Percentiles rank a stretch among this genome's conserved stretches.
Conservation (phyloP, 2,113 vertebrate species). For the Emydocephalus ijimae region DNA sequence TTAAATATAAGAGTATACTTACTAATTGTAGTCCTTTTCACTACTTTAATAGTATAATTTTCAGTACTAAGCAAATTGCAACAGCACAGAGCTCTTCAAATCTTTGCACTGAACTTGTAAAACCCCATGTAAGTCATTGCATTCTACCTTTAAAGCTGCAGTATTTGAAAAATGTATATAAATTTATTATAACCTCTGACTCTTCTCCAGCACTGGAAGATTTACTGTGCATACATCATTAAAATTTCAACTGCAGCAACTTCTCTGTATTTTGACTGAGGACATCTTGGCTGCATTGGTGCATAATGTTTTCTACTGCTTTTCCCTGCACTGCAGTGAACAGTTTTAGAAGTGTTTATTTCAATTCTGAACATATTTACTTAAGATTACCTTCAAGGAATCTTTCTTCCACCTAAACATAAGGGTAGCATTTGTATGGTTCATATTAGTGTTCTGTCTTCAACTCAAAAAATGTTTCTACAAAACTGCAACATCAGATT, state of each 20-base stretch:
- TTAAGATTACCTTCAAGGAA: background rate
- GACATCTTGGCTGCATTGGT: background rate
- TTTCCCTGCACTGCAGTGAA: background rate
- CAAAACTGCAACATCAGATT: background rate
- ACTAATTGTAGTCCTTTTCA: background rate
- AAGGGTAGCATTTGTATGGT: background rate
- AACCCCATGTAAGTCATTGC: background rate
- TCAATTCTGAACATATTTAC: background rate
- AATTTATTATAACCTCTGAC: background rate
- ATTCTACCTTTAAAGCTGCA: background rate
- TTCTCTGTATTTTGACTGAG: background rate
- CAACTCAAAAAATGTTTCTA: background rate
- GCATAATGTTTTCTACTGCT: background rate
- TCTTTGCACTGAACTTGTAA: fast-evolving
- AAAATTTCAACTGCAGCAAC: background rate
- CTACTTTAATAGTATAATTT: background rate
- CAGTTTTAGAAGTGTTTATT: background rate
- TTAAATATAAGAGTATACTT: background rate
- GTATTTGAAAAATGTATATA: background rate
- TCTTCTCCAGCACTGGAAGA: background rate
- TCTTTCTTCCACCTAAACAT: background rate
- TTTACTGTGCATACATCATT: background rate
- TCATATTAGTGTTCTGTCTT: background rate
- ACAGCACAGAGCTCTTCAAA: background rate
- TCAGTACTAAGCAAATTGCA: background rate